Conservation (phyloP, 2,888 invertebrate genomes). For the Xanthorhoe designata region DNA sequence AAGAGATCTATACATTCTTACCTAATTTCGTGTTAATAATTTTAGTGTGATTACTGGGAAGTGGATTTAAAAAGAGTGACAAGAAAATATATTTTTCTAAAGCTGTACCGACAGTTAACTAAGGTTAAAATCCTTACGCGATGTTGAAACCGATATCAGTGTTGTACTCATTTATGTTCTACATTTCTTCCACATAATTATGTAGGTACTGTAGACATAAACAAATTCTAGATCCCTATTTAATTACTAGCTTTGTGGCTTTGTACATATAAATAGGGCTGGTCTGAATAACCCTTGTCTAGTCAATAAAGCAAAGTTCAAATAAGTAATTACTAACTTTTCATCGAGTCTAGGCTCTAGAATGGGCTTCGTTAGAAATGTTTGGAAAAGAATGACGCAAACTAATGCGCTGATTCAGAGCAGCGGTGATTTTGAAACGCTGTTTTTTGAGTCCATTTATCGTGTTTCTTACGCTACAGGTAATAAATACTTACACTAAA, state of each 20-base stretch:
- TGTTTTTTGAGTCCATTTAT: slow-evolving; percentile 70
- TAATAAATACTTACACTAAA: too few relatives aligned
- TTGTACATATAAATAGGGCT: slow-evolving; percentile 14
- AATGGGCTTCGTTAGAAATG: slow-evolving; percentile 53
- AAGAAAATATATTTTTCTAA: too few relatives aligned
- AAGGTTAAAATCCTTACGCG: too few relatives aligned
- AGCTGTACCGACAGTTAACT: too few relatives aligned
- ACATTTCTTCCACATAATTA: too few relatives aligned
- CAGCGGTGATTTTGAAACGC: slow-evolving; percentile 61
- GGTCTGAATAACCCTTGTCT: slow-evolving; percentile 2
- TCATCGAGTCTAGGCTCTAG: not conserved
- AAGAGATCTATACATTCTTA: too few relatives aligned
- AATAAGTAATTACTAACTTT: slow-evolving; percentile 6
- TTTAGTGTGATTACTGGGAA: too few relatives aligned
- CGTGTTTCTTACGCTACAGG: slow-evolving; percentile 68
- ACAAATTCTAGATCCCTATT: slow-evolving; percentile 25
- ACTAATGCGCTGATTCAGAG: slow-evolving; percentile 62
- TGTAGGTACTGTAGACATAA: slow-evolving; percentile 38
- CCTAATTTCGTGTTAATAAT: too few relatives aligned
- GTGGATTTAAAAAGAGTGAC: too few relatives aligned
- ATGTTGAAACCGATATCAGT: too few relatives aligned
- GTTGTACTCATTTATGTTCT: too few relatives aligned
- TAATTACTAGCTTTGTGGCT: slow-evolving; percentile 30
- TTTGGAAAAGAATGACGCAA: slow-evolving; percentile 62
- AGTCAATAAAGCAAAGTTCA: slow-evolving; percentile 22